Percentiles rank a stretch among this genome's conserved stretches.
These are phyloP conservation scores for Pterobdella sp. DNA, from an alignment of 2,888 invertebrate genomes.

Conservation along the genomic window DNA sequence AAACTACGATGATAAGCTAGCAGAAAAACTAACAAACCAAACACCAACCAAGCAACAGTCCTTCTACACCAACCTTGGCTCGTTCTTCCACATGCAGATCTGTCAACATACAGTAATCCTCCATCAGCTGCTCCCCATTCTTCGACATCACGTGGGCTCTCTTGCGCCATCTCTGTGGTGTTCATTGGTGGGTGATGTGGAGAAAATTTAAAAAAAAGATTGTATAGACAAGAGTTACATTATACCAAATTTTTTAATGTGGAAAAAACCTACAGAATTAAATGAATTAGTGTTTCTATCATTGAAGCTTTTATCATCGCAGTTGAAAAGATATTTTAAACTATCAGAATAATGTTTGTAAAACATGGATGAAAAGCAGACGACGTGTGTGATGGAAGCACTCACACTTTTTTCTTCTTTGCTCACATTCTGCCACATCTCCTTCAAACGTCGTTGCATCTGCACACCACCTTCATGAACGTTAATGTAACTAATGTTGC, in stretches of 20 bases:
- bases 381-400: too few species aligned
- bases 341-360: not conserved
- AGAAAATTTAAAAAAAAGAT: too few species aligned
- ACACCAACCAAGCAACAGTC: too few species aligned
- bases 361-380: too few species aligned
- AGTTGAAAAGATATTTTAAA: not conserved
- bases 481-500: not conserved
- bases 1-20: too few species aligned
- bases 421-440: constrained; percentile 3
- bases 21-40: too few species aligned
- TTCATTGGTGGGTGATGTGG: too few species aligned
- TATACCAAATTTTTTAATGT: too few species aligned
- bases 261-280: too few species aligned
- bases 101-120: not conserved
- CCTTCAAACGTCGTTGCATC: not conserved
- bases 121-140: constrained; percentile 4
- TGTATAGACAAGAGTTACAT: too few species aligned
- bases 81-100: not conserved
- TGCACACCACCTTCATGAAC: not conserved
- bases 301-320: too few species aligned
- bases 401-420: constrained; percentile 12
- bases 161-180: constrained; percentile 20
- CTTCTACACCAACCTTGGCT: not conserved
- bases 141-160: constrained; percentile 21
- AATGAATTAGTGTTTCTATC: too few species aligned